phyloP scores from a whole-genome alignment of 2,797 vertebrate genomes.

The Gallinago solitaria region DNA sequence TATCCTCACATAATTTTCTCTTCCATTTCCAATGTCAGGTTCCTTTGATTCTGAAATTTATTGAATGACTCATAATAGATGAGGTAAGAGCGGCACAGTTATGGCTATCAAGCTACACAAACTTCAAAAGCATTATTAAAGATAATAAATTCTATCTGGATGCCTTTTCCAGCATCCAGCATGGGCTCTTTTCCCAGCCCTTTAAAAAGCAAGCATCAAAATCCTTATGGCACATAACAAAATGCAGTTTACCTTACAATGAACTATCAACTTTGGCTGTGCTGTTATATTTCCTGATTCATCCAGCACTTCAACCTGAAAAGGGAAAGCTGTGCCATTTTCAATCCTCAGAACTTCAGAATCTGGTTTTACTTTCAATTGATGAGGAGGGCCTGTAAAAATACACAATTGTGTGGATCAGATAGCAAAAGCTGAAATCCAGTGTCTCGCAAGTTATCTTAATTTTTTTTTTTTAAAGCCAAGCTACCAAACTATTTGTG shows the following conservation, averaged over 20 bases:
- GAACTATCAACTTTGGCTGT: slow-evolving; percentile 81
- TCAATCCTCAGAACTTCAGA: slow-evolving; percentile 78
- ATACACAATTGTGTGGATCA: neutral
- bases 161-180: neutral
- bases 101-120: neutral
- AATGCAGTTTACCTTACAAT: slow-evolving; percentile 84
- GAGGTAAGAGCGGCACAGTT: neutral
- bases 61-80: neutral
- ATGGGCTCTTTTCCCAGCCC: neutral
- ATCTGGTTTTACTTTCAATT: slow-evolving; percentile 80
- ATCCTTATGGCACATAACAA: neutral
- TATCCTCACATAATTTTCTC: neutral
- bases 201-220: neutral
- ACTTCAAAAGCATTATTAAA: neutral
- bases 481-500: neutral
- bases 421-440: too few relatives aligned
- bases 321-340: slow-evolving; percentile 83
- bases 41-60: neutral
- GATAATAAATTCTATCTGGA: neutral
- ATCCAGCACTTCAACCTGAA: slow-evolving; percentile 87
- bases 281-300: slow-evolving; percentile 86
- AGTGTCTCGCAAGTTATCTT: neutral
- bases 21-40: neutral
- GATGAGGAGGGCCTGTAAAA: slow-evolving; percentile 80
- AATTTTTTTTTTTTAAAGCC: neutral